Conservation (phyloP, 2,113 vertebrate genomes). For the Hystrix cristata region DNA sequence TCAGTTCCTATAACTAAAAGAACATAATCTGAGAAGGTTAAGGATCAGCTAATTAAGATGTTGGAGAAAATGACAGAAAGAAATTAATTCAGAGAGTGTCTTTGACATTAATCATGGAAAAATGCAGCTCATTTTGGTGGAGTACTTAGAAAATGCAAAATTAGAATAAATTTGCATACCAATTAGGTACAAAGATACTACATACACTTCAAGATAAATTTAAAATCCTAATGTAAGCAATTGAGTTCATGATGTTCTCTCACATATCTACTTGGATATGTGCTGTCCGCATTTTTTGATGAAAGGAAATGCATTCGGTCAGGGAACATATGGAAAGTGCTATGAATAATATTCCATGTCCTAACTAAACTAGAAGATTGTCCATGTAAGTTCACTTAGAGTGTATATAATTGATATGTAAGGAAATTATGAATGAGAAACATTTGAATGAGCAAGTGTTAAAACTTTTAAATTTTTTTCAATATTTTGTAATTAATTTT, state of each 20-base stretch:
- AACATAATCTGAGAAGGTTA: slow-evolving; percentile 7
- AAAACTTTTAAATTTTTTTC: slow-evolving; percentile 1
- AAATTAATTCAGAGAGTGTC: slow-evolving; percentile 69
- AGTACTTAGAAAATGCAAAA: slow-evolving; percentile 59
- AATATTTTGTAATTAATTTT: slow-evolving; percentile 45
- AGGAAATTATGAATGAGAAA: slow-evolving; percentile 26
- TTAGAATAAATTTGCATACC: slow-evolving; percentile 71
- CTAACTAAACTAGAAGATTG: slow-evolving; percentile 4
- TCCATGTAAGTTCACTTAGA: slow-evolving; percentile 25
- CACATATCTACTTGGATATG: background rate
- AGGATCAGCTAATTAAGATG: slow-evolving; percentile 59
- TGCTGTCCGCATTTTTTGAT: slow-evolving; percentile 22
- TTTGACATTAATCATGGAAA: slow-evolving; percentile 70
- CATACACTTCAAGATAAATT: slow-evolving; percentile 46
- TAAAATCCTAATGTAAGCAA: slow-evolving; percentile 54
- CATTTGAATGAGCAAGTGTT: background rate
- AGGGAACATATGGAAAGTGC: background rate
- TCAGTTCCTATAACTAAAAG: slow-evolving; percentile 7
- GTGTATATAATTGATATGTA: background rate
- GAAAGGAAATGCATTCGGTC: background rate
- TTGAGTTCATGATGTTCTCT: background rate
- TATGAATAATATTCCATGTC: background rate
- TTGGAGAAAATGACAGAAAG: slow-evolving; percentile 39
- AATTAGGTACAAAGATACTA: slow-evolving; percentile 47
- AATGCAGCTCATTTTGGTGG: slow-evolving; percentile 55